Base-by-base conservation (phyloP, 1,140 invertebrate species). In the Drosophila baimaii region DNA sequence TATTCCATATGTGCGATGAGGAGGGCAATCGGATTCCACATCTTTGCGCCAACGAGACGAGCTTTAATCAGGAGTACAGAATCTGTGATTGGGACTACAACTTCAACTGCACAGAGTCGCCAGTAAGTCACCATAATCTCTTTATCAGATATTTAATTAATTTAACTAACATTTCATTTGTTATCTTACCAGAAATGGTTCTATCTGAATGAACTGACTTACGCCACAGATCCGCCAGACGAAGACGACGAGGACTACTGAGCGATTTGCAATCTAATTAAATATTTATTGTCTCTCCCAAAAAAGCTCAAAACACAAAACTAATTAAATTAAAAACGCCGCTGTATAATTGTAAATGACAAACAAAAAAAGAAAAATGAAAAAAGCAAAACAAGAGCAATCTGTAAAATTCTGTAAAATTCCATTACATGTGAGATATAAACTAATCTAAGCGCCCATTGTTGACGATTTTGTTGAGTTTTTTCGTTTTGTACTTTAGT, bases 1-100 rank as follows among this genome's bases (percentile, higher is more conserved):
- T 95, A 54, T 95, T 95, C 80, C 94, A 95, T 81, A 94, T 95
- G 93, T 95, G 94, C 78, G 94, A 95, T 74, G 94, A 94, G 71
- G 94, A 94, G 63, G 94, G 94, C 27, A 91, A 94, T 58, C 91
- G 94, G 55, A 94, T 95, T 66, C 94, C 94, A 10, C 93, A 95
- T 84, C 92, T 94, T 62, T 95, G 94, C 90, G 94, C 93, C 63
- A 94, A 94, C 68, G 93, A 94, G 59, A 94, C 94, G 10, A 93
- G 93, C 49, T 94, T 94, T 91, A 94, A 94, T 91, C 94, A 94
- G 83, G 92, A 94, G 79, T 94, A 93, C 91, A 91, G 94, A 73
- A 93, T 94, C 72, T 94, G 94, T 85, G 94, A 94, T 90, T 94
- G 94, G 94, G 92, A 93, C 44, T 93, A 94, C 79, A 94, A 94